Conservation (phyloP, 2,113 vertebrate genomes). For the Xyrauchen texanus region DNA sequence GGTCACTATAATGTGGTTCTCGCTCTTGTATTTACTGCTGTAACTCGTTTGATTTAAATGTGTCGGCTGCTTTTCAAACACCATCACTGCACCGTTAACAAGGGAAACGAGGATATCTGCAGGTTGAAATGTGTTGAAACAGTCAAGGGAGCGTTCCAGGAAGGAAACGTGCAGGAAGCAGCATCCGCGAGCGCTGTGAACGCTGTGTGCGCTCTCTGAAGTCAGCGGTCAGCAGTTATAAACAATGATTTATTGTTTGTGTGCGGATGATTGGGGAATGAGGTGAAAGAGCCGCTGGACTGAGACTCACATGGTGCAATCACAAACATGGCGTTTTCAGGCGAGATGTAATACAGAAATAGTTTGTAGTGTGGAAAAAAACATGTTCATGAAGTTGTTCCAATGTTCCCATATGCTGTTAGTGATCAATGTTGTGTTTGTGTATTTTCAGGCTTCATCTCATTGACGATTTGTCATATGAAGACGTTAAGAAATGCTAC, state of each 20-base stretch:
- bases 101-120: background rate
- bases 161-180: background rate
- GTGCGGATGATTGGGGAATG: slow-evolving; percentile 16
- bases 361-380: too few relatives aligned
- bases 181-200: background rate
- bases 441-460: slow-evolving; percentile 56
- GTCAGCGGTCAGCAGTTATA: slow-evolving; percentile 4
- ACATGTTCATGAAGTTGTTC: too few relatives aligned
- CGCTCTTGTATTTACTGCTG: too few relatives aligned
- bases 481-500: slow-evolving; percentile 65
- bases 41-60: too few relatives aligned
- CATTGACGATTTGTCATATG: slow-evolving; percentile 57
- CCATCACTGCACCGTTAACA: background rate
- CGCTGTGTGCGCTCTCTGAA: background rate
- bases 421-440: background rate
- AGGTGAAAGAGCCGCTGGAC: background rate
- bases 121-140: background rate
- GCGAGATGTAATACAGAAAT: too few relatives aligned
- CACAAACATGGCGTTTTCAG: too few relatives aligned
- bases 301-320: background rate
- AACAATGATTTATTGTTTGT: slow-evolving; percentile 30
- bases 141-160: background rate
- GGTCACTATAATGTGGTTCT: too few relatives aligned
- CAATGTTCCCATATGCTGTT: too few relatives aligned
- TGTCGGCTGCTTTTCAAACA: too few relatives aligned